phyloP scores from a whole-genome alignment of 2,113 vertebrate species.

The Melanerpes aurifrons region DNA sequence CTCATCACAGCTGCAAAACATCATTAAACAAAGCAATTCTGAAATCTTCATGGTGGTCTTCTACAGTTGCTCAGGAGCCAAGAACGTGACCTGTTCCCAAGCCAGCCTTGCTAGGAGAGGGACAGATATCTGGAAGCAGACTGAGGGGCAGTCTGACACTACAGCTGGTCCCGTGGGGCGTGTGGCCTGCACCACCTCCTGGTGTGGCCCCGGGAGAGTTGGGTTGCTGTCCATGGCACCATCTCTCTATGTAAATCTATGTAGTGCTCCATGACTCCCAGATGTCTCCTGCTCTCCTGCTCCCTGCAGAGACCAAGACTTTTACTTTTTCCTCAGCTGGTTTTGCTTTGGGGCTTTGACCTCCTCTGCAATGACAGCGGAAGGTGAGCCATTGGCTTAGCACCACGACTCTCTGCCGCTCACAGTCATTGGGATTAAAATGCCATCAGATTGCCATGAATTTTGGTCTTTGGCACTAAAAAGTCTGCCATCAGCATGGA shows the following conservation, averaged over 20 bases:
- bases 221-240: not conserved
- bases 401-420: not conserved
- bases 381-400: not conserved
- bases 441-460: not conserved
- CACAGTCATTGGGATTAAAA: accelerated
- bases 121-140: not conserved
- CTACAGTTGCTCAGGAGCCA: not conserved
- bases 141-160: too few species aligned
- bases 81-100: not conserved
- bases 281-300: not conserved
- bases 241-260: not conserved
- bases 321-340: not conserved
- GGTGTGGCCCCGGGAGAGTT: too few species aligned
- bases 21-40: not conserved
- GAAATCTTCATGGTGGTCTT: not conserved
- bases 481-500: not conserved
- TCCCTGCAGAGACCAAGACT: not conserved
- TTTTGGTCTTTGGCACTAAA: not conserved
- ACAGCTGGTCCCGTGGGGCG: not conserved
- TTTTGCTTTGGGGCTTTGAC: not conserved
- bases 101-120: accelerated
- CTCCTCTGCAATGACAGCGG: accelerated
- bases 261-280: not conserved
- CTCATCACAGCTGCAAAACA: not conserved
- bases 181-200: not conserved